These are phyloP conservation scores for Apodemus sylvaticus DNA, from an alignment of 2,113 vertebrate genomes.

Conservation along the genomic window DNA sequence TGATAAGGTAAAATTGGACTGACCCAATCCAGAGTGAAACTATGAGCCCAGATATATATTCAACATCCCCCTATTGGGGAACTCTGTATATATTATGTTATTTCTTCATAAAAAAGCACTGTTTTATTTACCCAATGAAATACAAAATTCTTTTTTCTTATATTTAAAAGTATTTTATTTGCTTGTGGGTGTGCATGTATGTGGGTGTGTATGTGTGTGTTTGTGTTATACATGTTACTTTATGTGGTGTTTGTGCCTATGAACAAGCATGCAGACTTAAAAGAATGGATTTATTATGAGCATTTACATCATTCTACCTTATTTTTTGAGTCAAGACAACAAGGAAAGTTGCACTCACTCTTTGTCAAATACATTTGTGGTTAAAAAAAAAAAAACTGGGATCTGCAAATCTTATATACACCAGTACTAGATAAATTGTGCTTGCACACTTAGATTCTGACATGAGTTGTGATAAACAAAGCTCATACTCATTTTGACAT, in stretches of 20 bases:
- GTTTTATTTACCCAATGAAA: neutral
- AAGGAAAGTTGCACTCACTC: neutral
- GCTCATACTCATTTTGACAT: neutral
- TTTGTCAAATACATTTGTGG: neutral
- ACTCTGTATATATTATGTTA: neutral
- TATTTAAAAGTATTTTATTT: neutral
- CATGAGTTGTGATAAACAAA: neutral
- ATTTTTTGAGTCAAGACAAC: neutral
- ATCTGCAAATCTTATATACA: neutral
- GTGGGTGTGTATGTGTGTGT: neutral
- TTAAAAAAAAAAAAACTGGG: neutral
- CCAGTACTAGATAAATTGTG: neutral
- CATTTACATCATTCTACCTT: neutral
- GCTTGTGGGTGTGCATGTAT: neutral
- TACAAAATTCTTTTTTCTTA: neutral
- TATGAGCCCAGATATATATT: neutral
- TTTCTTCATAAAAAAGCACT: neutral
- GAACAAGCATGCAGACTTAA: neutral
- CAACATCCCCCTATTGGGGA: neutral
- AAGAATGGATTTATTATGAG: neutral
- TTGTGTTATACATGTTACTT: neutral
- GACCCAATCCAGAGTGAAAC: too few species aligned
- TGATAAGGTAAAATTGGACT: neutral
- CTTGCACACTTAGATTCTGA: neutral
- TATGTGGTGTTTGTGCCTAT: neutral